Base-by-base conservation (phyloP, 2,888 invertebrate genomes). In the Latrodectus elegans region DNA sequence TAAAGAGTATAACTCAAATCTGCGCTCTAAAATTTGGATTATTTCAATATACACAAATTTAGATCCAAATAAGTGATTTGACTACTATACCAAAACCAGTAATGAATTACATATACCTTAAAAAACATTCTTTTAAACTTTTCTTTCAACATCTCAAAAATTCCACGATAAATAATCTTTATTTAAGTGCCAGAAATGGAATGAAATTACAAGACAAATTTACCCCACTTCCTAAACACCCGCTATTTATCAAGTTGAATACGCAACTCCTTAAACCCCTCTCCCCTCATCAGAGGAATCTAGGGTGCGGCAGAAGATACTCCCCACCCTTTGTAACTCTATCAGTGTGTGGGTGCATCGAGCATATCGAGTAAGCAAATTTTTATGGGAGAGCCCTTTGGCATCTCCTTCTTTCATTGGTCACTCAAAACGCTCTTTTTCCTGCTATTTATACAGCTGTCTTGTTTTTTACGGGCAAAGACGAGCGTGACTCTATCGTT, bases 401-500 rank as follows among this genome's bases (percentile, higher is more conserved):
- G 68, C n/a, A 49, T 52, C 68, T 38, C 14, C 51, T 15, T 77
- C 17, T n/a, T 60, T 71, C 71, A 38, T n/a, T 83, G 84, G 84
- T 84, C 84, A 84, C 76, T 84, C 76, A 77, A 6, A 51, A 15
- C 10, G 11, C 9, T 15, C 65, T 72, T 60, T 64, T 51, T 55
- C 53, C 53, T 65, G 64, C 1, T 85, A 79, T 85, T 85, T 85
- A 79, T 80, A 85, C 85, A 85, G 85, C 85, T 85, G 85, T 79
- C 74, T 60, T 68, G 55, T 22, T 22, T 75, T 75, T 76, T 83
- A 15, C 60, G n/a, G n/a, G 60, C n/a, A 15, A 60, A n/a, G 60
- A 6, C 9, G n/a, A 49, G 65, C 60, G 68, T 67, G 70, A 82
- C 64, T 74, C 74, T 79, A 79, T 84, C 84, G 78, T 60, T 73